Evolutionary conservation across 2,888 invertebrate species (phyloP).

Genomic region (Agelastica alni): DNA sequence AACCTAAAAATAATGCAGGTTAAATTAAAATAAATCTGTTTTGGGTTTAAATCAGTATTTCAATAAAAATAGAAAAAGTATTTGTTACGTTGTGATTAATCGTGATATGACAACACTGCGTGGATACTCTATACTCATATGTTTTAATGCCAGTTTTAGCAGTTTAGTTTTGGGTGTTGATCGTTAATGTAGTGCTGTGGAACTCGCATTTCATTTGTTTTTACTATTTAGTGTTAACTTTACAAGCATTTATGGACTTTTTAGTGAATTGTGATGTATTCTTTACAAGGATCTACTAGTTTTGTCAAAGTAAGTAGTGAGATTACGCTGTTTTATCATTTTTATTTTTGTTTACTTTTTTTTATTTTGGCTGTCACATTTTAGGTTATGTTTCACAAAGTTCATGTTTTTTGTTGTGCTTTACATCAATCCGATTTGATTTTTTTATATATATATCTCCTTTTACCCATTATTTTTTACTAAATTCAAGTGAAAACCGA

Average conservation of each 20-base stretch:
- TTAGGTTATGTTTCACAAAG: slow-evolving; percentile 27
- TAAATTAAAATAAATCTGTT: too few relatives aligned
- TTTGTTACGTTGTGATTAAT: too few relatives aligned
- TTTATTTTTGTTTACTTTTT: slow-evolving; percentile 9
- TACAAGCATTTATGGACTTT: slow-evolving; percentile 32
- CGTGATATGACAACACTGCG: neutral
- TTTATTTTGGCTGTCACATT: slow-evolving; percentile 8
- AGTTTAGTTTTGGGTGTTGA: slow-evolving; percentile 25
- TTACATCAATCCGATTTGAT: too few relatives aligned
- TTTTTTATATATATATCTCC: too few relatives aligned
- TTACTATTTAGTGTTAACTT: slow-evolving; percentile 32
- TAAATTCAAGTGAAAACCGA: neutral
- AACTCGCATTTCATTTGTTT: slow-evolving; percentile 12
- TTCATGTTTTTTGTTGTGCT: slow-evolving; percentile 7
- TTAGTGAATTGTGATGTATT: slow-evolving; percentile 40
- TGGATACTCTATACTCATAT: slow-evolving; percentile 15
- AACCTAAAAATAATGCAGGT: too few relatives aligned
- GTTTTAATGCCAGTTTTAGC: slow-evolving; percentile 15
- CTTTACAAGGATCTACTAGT: slow-evolving; percentile 41
- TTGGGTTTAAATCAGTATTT: too few relatives aligned
- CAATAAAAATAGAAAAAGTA: too few relatives aligned
- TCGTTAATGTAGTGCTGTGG: slow-evolving; percentile 12
- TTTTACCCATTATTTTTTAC: neutral
- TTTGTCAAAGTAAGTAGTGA: slow-evolving; percentile 40
- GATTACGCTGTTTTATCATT: neutral